phyloP scores from a whole-genome alignment of 2,113 vertebrate genomes.

The Camarhynchus parvulus region DNA sequence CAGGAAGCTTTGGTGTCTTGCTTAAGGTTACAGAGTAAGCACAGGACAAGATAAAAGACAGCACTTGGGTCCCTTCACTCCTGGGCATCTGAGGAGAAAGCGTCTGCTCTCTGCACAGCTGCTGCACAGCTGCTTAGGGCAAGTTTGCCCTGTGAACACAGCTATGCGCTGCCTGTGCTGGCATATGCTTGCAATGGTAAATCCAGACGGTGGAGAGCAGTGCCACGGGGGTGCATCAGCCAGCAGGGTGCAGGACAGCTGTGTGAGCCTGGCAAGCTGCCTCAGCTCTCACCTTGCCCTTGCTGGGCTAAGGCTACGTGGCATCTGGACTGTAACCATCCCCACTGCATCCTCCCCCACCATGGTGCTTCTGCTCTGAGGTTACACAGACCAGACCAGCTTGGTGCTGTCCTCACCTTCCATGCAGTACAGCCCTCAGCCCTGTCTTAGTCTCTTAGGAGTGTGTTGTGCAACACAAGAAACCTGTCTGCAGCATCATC shows the following conservation, averaged over 20 bases:
- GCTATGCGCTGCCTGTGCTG: background rate
- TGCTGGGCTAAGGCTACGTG: background rate
- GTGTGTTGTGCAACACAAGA: background rate
- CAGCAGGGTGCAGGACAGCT: background rate
- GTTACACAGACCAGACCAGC: background rate
- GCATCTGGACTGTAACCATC: background rate
- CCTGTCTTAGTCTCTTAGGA: background rate
- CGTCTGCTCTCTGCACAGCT: background rate
- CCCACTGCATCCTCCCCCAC: background rate
- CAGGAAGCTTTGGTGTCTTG: background rate
- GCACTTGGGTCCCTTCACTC: background rate
- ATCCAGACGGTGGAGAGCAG: background rate
- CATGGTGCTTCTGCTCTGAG: background rate
- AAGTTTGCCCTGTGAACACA: background rate
- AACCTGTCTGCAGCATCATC: background rate
- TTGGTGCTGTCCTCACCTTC: background rate
- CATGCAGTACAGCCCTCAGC: background rate
- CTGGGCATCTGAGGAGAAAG: background rate
- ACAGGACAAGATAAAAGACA: background rate
- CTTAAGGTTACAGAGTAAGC: conserved; percentile 6
- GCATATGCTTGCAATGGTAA: background rate
- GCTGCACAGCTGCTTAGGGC: conserved; percentile 15
- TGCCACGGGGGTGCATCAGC: background rate
- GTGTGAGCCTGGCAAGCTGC: background rate
- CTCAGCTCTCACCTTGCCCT: background rate